A percentile compares a stretch with the other conserved stretches of the same genome.
phyloP scores from a whole-genome alignment of 2,113 vertebrate species.

The Elachura formosa region DNA sequence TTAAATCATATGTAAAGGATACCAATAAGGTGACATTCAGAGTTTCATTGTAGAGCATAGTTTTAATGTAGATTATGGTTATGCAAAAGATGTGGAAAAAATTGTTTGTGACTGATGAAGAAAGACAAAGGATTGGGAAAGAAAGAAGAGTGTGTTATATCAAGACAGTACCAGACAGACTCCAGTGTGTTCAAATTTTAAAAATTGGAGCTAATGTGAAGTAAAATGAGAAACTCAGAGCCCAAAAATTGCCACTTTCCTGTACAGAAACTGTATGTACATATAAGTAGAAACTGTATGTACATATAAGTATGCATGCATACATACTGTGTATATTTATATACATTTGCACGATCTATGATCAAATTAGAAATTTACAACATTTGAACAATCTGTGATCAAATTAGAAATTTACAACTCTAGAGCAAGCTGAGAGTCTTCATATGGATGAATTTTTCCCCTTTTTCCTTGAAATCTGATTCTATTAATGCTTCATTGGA shows the following conservation, averaged over 20 bases:
- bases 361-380: not conserved
- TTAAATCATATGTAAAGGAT: not conserved
- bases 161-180: not conserved
- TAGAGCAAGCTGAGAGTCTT: not conserved
- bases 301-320: not conserved
- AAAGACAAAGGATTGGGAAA: not conserved
- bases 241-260: not conserved
- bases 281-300: not conserved
- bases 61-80: not conserved
- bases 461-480: not conserved
- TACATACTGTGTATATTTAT: not conserved
- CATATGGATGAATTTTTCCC: not conserved
- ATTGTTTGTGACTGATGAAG: not conserved
- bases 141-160: not conserved
- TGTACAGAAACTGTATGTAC: not conserved
- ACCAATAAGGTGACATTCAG: not conserved
- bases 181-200: not conserved
- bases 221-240: not conserved
- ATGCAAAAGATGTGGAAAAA: not conserved
- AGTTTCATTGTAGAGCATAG: not conserved
- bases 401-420: not conserved
- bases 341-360: not conserved
- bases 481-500: not conserved
- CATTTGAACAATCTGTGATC: no score
- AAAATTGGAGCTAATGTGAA: not conserved